phyloP scores from a whole-genome alignment of 2,888 invertebrate genomes.

The Emmelina monodactyla region DNA sequence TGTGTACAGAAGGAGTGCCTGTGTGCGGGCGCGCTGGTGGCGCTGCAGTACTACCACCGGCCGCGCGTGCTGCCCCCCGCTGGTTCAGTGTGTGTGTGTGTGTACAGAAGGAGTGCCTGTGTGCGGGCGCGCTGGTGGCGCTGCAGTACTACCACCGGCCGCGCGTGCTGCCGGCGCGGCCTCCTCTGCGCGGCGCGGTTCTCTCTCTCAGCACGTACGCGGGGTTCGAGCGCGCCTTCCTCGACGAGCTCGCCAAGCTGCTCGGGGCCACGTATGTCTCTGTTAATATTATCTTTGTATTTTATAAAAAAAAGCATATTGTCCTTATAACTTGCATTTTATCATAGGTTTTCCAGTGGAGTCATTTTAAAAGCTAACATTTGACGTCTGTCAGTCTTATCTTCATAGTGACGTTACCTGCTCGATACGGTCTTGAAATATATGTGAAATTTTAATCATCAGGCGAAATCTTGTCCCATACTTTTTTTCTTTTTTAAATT shows the following conservation, averaged over 20 bases:
- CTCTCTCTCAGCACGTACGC: slow-evolving; percentile 82
- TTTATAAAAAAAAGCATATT: too few species aligned
- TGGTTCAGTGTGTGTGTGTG: slow-evolving; percentile 71
- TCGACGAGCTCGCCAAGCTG: slow-evolving; percentile 72
- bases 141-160: slow-evolving; percentile 74
- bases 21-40: too few species aligned
- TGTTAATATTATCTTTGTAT: neutral
- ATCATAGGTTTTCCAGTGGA: too few species aligned
- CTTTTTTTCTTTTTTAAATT: neutral
- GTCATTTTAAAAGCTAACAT: slow-evolving; percentile 1
- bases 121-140: slow-evolving; percentile 63
- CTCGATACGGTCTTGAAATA: neutral
- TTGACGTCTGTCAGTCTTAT: neutral
- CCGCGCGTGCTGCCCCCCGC: slow-evolving; percentile 73
- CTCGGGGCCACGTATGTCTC: slow-evolving; percentile 74
- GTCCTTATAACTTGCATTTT: too few species aligned
- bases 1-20: too few species aligned
- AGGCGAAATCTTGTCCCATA: neutral
- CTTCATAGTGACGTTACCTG: slow-evolving; percentile 1
- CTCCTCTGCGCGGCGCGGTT: slow-evolving; percentile 72
- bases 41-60: too few species aligned
- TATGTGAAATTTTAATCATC: neutral
- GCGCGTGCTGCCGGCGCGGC: slow-evolving; percentile 38
- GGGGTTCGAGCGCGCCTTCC: slow-evolving; percentile 75
- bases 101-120: slow-evolving; percentile 70